Evolutionary conservation across 2,888 invertebrate genomes (phyloP), one percentile per base, ranked within the genome.

Genomic region (Cremastinae sp.): DNA sequence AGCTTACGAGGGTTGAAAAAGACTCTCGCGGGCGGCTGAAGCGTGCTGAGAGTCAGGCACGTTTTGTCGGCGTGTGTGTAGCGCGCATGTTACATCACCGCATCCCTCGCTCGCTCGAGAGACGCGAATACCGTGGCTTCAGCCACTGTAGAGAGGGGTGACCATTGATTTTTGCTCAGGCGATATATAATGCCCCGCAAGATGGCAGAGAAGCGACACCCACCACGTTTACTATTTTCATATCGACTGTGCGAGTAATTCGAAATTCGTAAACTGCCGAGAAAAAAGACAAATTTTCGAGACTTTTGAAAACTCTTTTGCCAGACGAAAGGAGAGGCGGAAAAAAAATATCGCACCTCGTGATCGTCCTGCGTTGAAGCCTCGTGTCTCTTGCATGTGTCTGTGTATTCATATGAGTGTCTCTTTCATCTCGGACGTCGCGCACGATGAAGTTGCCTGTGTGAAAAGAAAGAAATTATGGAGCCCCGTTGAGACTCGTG

Each of bases 401-500:
- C 10, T 18, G 55, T 1, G 45, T 20, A 37, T 14, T 10, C n/a
- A 16, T 28, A 55, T 35, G 47, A 7, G 45, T 37, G 55, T 47
- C 45, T 16, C 18, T 35, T 37, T 39, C 14, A 37, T 56, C 49
- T 37, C 45, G 58, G 56, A 55, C 22, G 51, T 62, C 65, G 65
- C 49, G 20, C 22, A 41, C 66, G 78, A 70, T 76, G 58, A 78
- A 78, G 72, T 79, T 81, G 65, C 78, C 78, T 74, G 51, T 65
- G 14, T 70, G 75, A 78, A 73, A 66, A 53, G 43, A 79, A 82
- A 64, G 41, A 66, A 82, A 83, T 80, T 83, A 88, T 89, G 88
- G 86, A 86, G 82, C 83, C 78, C 84, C 86, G 88, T 87, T 88
- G 87, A 89, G 88, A 88, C 75, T 55, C 61, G 80, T 80, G 80